Evolutionary conservation across 2,113 vertebrate genomes (phyloP).

Genomic region (Podarcis cretensis): DNA sequence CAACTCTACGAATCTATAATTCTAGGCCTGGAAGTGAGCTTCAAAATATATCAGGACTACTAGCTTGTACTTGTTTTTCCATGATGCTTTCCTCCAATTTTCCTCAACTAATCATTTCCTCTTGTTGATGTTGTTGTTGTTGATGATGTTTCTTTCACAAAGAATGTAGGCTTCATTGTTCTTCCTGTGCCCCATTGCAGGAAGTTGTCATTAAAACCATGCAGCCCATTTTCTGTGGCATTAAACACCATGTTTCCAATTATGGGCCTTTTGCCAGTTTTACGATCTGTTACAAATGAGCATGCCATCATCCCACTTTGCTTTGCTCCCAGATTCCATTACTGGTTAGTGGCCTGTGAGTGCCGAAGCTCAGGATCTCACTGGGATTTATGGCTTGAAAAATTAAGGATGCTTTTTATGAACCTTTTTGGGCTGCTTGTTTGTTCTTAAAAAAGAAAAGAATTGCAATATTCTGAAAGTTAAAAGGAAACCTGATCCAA

Average conservation of each 20-base stretch:
- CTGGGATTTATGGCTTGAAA: conserved; percentile 6
- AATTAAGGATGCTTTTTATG: conserved; percentile 21
- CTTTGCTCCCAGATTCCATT: conserved; percentile 25
- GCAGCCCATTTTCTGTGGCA: conserved; percentile 60
- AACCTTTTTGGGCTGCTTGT: not conserved
- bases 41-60: not conserved
- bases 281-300: conserved; percentile 47
- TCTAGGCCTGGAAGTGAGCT: not conserved
- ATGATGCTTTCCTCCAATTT: not conserved
- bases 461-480: not conserved
- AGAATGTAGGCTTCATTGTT: conserved; percentile 44
- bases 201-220: conserved; percentile 20
- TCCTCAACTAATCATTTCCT: not conserved
- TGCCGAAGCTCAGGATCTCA: conserved; percentile 1
- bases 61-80: not conserved
- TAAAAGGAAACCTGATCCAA: too few relatives aligned
- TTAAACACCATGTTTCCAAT: conserved; percentile 44
- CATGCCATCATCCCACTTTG: not conserved
- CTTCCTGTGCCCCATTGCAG: conserved; percentile 36
- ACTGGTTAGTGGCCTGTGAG: conserved; percentile 33
- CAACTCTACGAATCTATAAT: too few relatives aligned
- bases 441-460: too few relatives aligned
- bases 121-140: conserved; percentile 10
- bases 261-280: conserved; percentile 42
- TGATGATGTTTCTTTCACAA: conserved; percentile 51